Evolutionary conservation across 2,113 vertebrate genomes (phyloP), one percentile per base, ranked within the genome.

Genomic region (Notothenia rossii): DNA sequence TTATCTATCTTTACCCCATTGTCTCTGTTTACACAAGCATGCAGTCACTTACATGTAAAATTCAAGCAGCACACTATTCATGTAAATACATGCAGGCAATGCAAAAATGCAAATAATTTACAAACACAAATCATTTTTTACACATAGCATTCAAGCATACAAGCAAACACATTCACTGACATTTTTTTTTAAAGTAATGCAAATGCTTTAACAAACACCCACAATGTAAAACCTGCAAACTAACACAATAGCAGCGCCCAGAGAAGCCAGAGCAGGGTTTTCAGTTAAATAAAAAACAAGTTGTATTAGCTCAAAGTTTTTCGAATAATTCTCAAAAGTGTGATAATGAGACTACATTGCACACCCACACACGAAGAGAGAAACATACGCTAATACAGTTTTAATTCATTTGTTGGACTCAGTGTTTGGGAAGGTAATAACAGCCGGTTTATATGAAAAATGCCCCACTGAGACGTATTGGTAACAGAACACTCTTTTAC

Each of bases 401-500:
- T 83, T 66, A 65, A 66, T 83, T 79, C 13, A 76, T 53, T 71
- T 71, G 45, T 85, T 67, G 71, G 48, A 18, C 25, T 40, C 36
- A 8, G 71, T 64, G 63, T 85, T 85, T 72, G n/a, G 50, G 66
- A 10, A 67, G 64, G 33, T 77, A 75, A 74, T 66, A 36, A n/a
- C 22, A 73, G 20, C 7, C 49, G 61, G 64, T 66, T 81, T 62
- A 65, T 48, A 77, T 76, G 62, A 79, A 73, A 85, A 79, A 64
- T 53, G 58, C 49, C 68, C 75, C 22, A 25, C 73, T 48, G 74
- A 79, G 79, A 69, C 65, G 53, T 49, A 49, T 50, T 62, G 69
- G 14, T 58, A 25, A 62, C 48, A 69, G 51, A 68, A 51, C 33
- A 62, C 58, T 84, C 15, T 72, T 77, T 79, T 25, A 78, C 61